A percentile compares a stretch with the other conserved stretches of the same genome.
phyloP scores from a whole-genome alignment of 2,888 invertebrate genomes.

The Eristalinus sepulchralis region DNA sequence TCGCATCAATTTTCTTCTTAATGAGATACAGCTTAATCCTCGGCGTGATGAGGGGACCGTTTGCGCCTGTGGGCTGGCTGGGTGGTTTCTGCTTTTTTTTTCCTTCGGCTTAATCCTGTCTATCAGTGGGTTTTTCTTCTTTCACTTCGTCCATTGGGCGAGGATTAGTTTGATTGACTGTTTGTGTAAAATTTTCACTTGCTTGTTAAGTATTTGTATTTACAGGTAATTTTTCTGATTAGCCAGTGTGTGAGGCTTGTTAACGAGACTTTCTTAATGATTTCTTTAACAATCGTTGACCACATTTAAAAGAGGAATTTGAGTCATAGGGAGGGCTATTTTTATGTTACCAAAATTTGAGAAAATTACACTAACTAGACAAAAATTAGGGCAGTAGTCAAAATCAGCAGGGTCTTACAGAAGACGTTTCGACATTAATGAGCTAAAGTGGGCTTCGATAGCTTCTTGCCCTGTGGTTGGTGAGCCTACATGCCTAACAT shows the following conservation, averaged over 20 bases:
- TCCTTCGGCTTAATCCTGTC: constrained; percentile 2
- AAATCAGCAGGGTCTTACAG: too few species aligned
- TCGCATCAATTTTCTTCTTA: constrained; percentile 68
- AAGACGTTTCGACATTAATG: too few species aligned
- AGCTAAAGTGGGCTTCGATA: too few species aligned
- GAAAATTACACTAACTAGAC: too few species aligned
- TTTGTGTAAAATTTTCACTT: constrained; percentile 41
- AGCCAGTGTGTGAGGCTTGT: not conserved
- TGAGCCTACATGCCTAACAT: too few species aligned
- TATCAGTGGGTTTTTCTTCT: constrained; percentile 13
- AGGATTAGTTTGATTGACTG: constrained; percentile 7
- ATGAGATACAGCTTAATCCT: constrained; percentile 57
- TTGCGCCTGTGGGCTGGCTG: not conserved
- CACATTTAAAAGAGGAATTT: too few species aligned
- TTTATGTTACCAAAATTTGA: too few species aligned
- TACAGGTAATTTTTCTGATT: constrained; percentile 5
- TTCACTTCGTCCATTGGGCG: constrained; percentile 2
- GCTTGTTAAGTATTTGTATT: constrained; percentile 38
- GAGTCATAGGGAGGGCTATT: too few species aligned
- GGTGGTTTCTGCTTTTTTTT: constrained; percentile 3
- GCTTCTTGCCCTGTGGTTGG: too few species aligned
- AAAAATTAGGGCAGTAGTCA: too few species aligned
- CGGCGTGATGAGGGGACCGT: not conserved
- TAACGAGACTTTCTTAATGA: not conserved
- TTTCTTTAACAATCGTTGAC: too few species aligned